A percentile compares a stretch with the other conserved stretches of the same genome.
phyloP scores from a whole-genome alignment of 2,797 vertebrate species.

The Catharus ustulatus region DNA sequence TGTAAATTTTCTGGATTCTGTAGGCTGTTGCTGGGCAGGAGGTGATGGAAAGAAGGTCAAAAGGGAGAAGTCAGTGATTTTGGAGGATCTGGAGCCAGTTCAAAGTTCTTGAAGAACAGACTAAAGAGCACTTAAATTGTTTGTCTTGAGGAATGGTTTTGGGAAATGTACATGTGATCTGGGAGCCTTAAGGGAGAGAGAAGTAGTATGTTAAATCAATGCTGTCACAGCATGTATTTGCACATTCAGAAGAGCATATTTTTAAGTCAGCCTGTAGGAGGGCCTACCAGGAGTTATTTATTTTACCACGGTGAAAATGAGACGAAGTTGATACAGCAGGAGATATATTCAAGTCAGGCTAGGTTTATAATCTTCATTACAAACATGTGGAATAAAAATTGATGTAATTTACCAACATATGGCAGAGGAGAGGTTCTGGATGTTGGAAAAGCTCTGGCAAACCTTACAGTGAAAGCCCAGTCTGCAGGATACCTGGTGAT shows the following conservation, averaged over 20 bases:
- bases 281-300: neutral
- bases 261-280: neutral
- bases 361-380: neutral
- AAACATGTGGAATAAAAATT: neutral
- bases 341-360: neutral
- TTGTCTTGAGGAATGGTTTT: neutral
- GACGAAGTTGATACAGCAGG: neutral
- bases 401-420: neutral
- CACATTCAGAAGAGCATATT: accelerated
- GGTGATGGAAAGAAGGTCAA: neutral
- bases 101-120: neutral
- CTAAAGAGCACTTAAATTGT: neutral
- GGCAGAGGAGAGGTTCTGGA: neutral
- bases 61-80: neutral
- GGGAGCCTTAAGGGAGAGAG: neutral
- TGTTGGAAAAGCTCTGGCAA: neutral
- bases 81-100: neutral
- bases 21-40: neutral
- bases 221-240: neutral
- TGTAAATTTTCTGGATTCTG: neutral
- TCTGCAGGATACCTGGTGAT: neutral
- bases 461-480: neutral
- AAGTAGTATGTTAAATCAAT: neutral
- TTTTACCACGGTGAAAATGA: neutral
- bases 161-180: accelerated